Evolutionary conservation across 2,113 vertebrate species (phyloP), one percentile per base, ranked within the genome.

Genomic region (Lasiurus borealis): DNA sequence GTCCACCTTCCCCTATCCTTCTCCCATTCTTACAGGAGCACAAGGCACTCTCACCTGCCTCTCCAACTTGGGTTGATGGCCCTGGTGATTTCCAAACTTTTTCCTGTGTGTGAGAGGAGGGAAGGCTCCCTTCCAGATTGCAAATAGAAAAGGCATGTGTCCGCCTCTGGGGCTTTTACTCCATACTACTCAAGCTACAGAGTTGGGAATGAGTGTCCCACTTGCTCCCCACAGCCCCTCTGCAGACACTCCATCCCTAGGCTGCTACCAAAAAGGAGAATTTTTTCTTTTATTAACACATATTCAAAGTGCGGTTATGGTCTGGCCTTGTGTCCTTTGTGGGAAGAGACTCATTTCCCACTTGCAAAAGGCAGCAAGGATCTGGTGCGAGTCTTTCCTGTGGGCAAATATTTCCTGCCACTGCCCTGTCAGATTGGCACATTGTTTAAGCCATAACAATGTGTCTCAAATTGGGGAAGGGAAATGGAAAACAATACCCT

Each of bases 401-500:
- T 85, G 62, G 75, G 31, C 72, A 72, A 95, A 87, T 59, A 59
- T 94, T 96, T 96, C 95, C 91, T 93, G 88, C 85, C 34, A 36
- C 85, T 85, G 83, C 90, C 92, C 77, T 76, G 48, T 92, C 18
- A 1, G 48, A 93, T 89, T 92, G 94, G 85, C 50, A 97, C 87
- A 72, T 93, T 90, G 62, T 93, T 96, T 80, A 93, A 96, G 46
- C 44, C 62, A 40, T 91, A 93, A 94, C 71, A 93, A 84, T 95
- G 62, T 29, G 73, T 84, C 72, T 66, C 76, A 36, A 87, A 36
- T 72, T n/a, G 83, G 81, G 88, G 69, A 88, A 93, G 80, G 96
- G 85, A 96, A 96, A 62, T 78, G 85, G 83, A 86, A 85, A 96
- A 94, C 92, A 96, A 91, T 94, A 76, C 64, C 31, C 78, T 18